Conservation (phyloP, 2,797 vertebrate species). For the Chelidonichthys spinosus region DNA sequence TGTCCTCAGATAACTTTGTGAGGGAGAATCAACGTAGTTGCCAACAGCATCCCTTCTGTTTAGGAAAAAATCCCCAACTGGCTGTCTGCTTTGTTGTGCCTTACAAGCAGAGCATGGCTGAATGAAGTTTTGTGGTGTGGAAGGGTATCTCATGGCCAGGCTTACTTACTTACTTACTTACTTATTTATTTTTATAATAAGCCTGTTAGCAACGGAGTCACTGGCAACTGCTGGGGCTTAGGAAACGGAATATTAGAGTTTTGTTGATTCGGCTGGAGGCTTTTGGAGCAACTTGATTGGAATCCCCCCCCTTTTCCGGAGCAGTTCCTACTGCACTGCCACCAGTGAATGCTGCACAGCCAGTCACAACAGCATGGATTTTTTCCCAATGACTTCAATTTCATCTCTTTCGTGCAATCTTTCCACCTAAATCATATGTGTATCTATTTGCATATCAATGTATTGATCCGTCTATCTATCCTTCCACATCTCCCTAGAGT, state of each 20-base stretch:
- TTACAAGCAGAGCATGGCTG: slow-evolving; percentile 52
- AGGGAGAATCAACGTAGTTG: slow-evolving; percentile 42
- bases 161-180: slow-evolving; percentile 47
- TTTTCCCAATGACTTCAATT: not conserved
- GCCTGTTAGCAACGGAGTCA: slow-evolving; percentile 73
- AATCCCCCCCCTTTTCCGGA: slow-evolving; percentile 20
- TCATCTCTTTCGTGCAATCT: not conserved
- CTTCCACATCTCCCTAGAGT: not conserved
- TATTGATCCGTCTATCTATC: not conserved
- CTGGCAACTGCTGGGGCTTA: slow-evolving; percentile 56
- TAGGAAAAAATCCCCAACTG: slow-evolving; percentile 52
- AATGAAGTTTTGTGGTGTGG: slow-evolving; percentile 57
- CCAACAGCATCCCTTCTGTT: slow-evolving; percentile 31
- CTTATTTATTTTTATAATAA: slow-evolving; percentile 67
- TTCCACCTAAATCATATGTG: not conserved
- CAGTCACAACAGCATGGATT: not conserved
- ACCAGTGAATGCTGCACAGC: slow-evolving; percentile 13
- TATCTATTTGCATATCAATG: not conserved
- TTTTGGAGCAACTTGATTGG: slow-evolving; percentile 59
- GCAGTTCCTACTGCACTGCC: slow-evolving; percentile 1
- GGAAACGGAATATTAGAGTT: slow-evolving; percentile 49
- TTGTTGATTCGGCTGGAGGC: slow-evolving; percentile 47
- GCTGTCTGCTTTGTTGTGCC: slow-evolving; percentile 62
- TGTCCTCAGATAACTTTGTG: slow-evolving; percentile 65
- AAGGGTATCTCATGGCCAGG: slow-evolving; percentile 59